Base-by-base conservation (phyloP, 1,140 invertebrate species). In the Drosophila santomea region DNA sequence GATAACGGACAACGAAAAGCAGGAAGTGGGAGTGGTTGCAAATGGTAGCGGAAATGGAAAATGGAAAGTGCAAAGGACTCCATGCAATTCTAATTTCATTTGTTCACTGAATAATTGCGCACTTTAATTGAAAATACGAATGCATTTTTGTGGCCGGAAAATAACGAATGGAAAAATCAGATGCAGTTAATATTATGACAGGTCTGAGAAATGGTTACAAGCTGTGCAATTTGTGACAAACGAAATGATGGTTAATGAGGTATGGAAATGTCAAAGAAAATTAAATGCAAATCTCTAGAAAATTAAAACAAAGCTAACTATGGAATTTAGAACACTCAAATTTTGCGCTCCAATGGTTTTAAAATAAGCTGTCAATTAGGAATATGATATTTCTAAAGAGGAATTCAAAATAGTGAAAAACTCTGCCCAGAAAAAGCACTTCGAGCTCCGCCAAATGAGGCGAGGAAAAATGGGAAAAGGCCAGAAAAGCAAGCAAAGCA, bases 381-480 rank as follows among this genome's bases (percentile, higher is more conserved):
- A 47, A 23, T 15, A 32, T 39, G 23, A 14, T n/a, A 15, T 47
- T 25, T n/a, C 47, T 15, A 2, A 39, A 28, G 17, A 20, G 11
- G 35, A 25, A 35, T 11, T 12, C 4, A 5, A 35, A 25, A 25
- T 12, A 35, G 14, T n/a, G 15, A 59, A 17, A 39, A 73, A 60
- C 50, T 66, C 56, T 66, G 38, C 14, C 20, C 45, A 59, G 56
- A 44, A 25, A 56, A 64, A 71, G 52, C 45, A 60, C 56, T 71
- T 57, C 7, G 11, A 80, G 25, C 41, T 71, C 7, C 52, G 35
- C 52, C 62, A 67, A 77, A 77, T 67, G 60, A 61, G 41, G 60
- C 57, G 14, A 35, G 20, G 17, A n/a, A 73, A 17, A 58, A 73
- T 25, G 44, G 10, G 43, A n/a, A 17, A 55, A 23, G 12, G 50